Evolutionary conservation across 30 jellyfish, hydroid and myxozoan species (phyloP).

Genomic region (Pelagia noctiluca): DNA sequence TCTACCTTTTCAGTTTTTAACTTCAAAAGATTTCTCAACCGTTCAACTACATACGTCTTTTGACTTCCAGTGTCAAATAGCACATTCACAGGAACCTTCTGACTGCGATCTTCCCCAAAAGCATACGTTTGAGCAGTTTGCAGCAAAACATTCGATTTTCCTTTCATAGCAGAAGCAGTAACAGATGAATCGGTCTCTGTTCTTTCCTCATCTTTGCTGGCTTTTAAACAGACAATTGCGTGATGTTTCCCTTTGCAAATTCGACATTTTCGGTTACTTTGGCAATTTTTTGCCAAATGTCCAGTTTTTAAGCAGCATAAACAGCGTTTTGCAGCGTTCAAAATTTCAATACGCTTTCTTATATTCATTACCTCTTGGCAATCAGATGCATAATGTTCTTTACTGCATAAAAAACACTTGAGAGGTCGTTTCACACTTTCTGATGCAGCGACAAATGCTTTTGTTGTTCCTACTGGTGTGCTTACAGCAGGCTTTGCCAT

Average conservation of each 20-base stretch:
- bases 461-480: slow-evolving; percentile 61
- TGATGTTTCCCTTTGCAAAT: slow-evolving; percentile 65
- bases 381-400: slow-evolving; percentile 49
- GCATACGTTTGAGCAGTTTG: slow-evolving; percentile 60
- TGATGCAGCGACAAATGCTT: slow-evolving; percentile 37
- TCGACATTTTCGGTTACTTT: slow-evolving; percentile 43
- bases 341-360: slow-evolving; percentile 17
- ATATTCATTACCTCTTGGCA: slow-evolving; percentile 37
- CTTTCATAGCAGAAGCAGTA: slow-evolving; percentile 30
- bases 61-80: slow-evolving; percentile 68
- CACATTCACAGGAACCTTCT: slow-evolving; percentile 44
- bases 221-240: slow-evolving; percentile 35
- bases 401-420: slow-evolving; percentile 58
- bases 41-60: slow-evolving; percentile 43
- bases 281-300: slow-evolving; percentile 31
- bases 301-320: slow-evolving; percentile 32
- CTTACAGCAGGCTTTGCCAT: slow-evolving; percentile 2
- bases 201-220: slow-evolving; percentile 1
- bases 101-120: slow-evolving; percentile 55
- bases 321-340: slow-evolving; percentile 48
- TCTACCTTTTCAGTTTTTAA: slow-evolving; percentile 24
- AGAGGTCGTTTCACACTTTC: not conserved
- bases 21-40: slow-evolving; percentile 18
- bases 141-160: slow-evolving; percentile 42
- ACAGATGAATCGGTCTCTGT: slow-evolving; percentile 7